Evolutionary conservation across 2,797 vertebrate genomes (phyloP), one percentile per base, ranked within the genome.

Genomic region (Thaleichthys pacificus): DNA sequence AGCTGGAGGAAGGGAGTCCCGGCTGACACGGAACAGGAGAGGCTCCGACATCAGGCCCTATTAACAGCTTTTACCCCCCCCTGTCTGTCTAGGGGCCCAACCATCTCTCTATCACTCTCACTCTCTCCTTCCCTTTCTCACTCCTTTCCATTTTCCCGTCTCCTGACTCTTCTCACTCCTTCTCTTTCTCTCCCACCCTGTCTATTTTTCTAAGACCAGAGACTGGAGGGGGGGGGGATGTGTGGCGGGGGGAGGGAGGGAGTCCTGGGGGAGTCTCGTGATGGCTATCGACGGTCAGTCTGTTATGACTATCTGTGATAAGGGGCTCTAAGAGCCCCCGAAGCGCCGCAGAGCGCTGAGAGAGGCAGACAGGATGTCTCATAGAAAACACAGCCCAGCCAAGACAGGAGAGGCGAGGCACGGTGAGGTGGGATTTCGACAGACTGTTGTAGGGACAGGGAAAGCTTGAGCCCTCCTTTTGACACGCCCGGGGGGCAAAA

Each of bases 251-350:
- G 82, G 72, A 77, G 76, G 32, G 75, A 28, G 66, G 69, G 79
- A 78, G 75, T 92, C 93, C 89, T 88, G 4, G 63, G 92, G 90
- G 91, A 93, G 86, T 89, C 85, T 86, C 65, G 84, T 74, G 90
- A 91, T 93, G 88, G 85, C 89, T 92, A 93, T 93, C 91, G 90
- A 89, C 89, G 85, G 87, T 69, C 87, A 80, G 84, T 85, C 85
- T 93, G 91, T 93, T 93, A 91, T 94, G 91, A 89, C 92, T 93
- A 88, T 88, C 85, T 84, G 82, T 87, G 89, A 93, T 93, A 93
- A 91, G 91, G 88, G 89, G 83, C 83, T 90, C 66, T 28, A 21
- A 47, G 24, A 66, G 60, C 54, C 11, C 49, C 60, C n/a, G 22
- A 70, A 58, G 65, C 63, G 63, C 51, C 32, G 49, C 72, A 12